Evolutionary conservation across 1,140 invertebrate species (phyloP), one percentile per base, ranked within the genome.

Genomic region (Drosophila triauraria): DNA sequence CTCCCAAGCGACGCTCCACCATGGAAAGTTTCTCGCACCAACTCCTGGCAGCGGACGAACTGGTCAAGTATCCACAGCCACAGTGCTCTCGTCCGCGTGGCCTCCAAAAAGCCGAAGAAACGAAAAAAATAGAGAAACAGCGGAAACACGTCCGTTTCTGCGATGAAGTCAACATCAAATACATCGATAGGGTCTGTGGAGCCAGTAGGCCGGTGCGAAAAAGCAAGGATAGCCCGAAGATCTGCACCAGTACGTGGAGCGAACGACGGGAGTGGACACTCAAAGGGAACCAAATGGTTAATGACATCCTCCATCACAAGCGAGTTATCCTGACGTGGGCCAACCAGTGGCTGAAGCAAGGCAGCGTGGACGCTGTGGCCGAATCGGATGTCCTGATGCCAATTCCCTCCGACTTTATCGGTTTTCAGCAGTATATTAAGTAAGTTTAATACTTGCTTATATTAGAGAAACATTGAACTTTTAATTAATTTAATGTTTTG

Each of bases 351-450:
- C 47, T 92, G 1, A 35, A 63, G 42, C 56, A 65, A 12, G 59
- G 78, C 17, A 82, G 74, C 69, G 70, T 67, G 2, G 77, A 84
- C 17, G 75, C 63, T 1, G 78, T 86, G 6, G 68, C 78, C 5
- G 78, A 79, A n/a, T 40, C 40, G 2, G 87, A 91, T 35, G 58
- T 82, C 7, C 27, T 92, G 0, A 47, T 82, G 27, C 86, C 91
- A 6, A 86, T 92, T 47, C 72, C 83, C n/a, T 46, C 44, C 20
- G 76, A 88, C 4, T 92, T 92, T 50, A 68, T 50, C 4, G 61
- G 35, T 12, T 86, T 78, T 10, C 78, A 74, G n/a, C 80, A 92
- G 2, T 92, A 92, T 42, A 80, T 57, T 51, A 75, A 88, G 91
- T 92, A 61, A 75, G 68, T 76, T 30, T 3, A n/a, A 17, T 4